These are phyloP conservation scores for Yoshiicerus persimilis DNA, from an alignment of 1,140 invertebrate genomes.

Conservation along the genomic window DNA sequence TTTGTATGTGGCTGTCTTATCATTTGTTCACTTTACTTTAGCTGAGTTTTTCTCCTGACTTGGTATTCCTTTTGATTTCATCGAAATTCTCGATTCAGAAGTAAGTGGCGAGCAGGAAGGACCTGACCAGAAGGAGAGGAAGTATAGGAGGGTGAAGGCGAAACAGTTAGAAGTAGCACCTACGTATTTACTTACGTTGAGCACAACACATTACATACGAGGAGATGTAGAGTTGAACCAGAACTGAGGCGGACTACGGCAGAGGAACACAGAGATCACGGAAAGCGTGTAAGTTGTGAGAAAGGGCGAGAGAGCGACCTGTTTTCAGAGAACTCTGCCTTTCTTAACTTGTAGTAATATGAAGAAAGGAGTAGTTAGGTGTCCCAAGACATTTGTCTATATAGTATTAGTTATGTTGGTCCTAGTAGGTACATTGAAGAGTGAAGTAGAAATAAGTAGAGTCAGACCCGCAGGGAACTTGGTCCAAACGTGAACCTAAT, in stretches of 20 bases:
- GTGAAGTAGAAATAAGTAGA: constrained; percentile 25
- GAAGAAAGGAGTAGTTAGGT: background rate
- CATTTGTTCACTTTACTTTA: background rate
- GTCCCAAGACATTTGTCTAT: constrained; percentile 30
- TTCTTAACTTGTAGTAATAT: background rate
- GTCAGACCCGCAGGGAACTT: constrained; percentile 24
- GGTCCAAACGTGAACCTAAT: constrained; percentile 41
- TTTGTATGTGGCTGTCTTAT: too few relatives aligned
- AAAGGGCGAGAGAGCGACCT: background rate
- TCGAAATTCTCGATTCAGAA: background rate
- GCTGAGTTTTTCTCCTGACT: background rate
- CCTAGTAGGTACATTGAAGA: background rate
- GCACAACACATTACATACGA: background rate
- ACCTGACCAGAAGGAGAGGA: background rate
- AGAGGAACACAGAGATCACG: background rate
- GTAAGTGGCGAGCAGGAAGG: background rate
- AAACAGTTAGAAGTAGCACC: too few relatives aligned
- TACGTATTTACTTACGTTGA: background rate
- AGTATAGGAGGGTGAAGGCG: too few relatives aligned
- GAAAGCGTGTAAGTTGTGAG: background rate
- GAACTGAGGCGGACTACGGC: background rate
- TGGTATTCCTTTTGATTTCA: background rate
- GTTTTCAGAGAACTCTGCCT: background rate
- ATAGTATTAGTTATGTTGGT: background rate
- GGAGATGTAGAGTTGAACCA: background rate